phyloP scores from a whole-genome alignment of 1,140 invertebrate species.

The Philotrypesis tridentata region DNA sequence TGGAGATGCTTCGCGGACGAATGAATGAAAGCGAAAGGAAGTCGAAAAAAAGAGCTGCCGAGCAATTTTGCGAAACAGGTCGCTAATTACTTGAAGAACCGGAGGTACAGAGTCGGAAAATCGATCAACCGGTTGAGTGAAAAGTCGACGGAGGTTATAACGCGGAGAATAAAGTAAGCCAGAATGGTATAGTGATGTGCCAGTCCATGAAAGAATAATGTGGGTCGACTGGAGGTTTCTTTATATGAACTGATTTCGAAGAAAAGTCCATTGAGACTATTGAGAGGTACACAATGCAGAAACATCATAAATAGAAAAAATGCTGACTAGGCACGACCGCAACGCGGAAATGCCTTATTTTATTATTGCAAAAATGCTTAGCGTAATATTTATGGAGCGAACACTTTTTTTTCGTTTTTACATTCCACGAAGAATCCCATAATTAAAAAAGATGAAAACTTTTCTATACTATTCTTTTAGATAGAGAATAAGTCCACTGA shows the following conservation, averaged over 20 bases:
- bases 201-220: background rate
- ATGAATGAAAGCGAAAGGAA: conserved; percentile 20
- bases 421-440: too few relatives aligned
- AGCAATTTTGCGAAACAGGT: background rate
- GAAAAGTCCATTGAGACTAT: too few relatives aligned
- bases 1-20: background rate
- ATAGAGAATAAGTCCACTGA: too few relatives aligned
- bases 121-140: background rate
- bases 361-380: too few relatives aligned
- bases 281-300: too few relatives aligned
- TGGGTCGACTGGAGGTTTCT: background rate
- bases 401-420: too few relatives aligned
- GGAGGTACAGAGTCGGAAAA: background rate
- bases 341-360: too few relatives aligned
- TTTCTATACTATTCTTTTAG: too few relatives aligned
- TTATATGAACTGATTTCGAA: background rate
- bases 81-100: background rate
- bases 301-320: background rate
- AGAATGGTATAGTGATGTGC: too few relatives aligned
- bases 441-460: too few relatives aligned
- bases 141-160: background rate
- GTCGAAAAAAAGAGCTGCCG: background rate
- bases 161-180: background rate
- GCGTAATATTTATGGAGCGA: too few relatives aligned
- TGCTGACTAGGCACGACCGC: too few relatives aligned